Evolutionary conservation across 2,797 vertebrate genomes (phyloP), one percentile per base, ranked within the genome.

Genomic region (Poeciliopsis presidionis): DNA sequence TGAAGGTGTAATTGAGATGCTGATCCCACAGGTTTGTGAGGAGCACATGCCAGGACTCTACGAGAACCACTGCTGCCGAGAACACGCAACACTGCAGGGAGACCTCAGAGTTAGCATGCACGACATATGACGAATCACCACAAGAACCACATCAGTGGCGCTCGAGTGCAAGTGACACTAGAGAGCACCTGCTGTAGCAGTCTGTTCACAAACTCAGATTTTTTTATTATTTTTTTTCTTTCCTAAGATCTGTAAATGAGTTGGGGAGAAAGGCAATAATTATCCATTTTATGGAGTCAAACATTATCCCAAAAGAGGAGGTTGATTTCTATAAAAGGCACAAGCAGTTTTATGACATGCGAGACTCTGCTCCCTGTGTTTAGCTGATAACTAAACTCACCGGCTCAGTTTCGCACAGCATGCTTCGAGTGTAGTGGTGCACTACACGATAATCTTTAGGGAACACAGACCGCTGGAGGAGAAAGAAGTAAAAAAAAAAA

Each of bases 41-140:
- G 5, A 96, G 93, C 47, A 90, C 81, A 28, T 83, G 81, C 96
- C 96, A 96, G 75, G 95, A 95, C 39, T 96, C 84, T 28, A 86
- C 85, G 46, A 96, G 94, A 57, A 96, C 86, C 13, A 92, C 79
- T 41, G 95, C 95, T 84, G 94, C 93, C 46, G 92, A 90, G 83
- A 95, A 93, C 81, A 96, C 93, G 80, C 96, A 96, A 80, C 95
- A 96, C 95, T 96, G 90, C 55, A 83, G 81, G 53, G 81, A 79
- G 22, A 73, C 33, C 61, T 22, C 49, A 57, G 72, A 25, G 67
- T 85, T 59, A 82, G 30, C 5, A 57, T 18, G 43, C 51, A 80
- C 76, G 80, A 72, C 72, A 75, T n/a, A 61, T 51, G 78, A 72
- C 72, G 73, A 69, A 83, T 77, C 63, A 79, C 63, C 45, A 45